Evolutionary conservation across 2,888 invertebrate genomes (phyloP).

Genomic region (Quadroppia sp.): DNA sequence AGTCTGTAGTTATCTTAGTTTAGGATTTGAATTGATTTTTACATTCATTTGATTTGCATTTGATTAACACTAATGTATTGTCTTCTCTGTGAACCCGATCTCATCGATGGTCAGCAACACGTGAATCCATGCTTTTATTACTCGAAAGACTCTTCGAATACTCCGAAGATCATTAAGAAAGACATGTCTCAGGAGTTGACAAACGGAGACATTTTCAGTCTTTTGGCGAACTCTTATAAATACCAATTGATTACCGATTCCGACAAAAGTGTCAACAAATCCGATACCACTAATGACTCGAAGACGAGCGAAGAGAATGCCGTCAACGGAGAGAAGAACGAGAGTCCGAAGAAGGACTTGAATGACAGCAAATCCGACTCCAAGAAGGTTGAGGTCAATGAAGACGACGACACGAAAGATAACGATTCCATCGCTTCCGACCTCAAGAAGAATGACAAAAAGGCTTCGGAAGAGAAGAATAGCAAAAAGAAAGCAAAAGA

Average conservation of each 20-base stretch:
- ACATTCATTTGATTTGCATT: background rate
- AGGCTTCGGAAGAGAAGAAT: constrained; percentile 20
- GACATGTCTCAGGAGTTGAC: constrained; percentile 52
- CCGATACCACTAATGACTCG: constrained; percentile 22
- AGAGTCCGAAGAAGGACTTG: background rate
- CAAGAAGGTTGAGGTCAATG: constrained; percentile 23
- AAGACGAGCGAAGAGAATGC: background rate
- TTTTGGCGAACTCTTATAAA: constrained; percentile 52
- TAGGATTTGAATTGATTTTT: constrained; percentile 21
- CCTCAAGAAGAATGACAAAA: constrained; percentile 39
- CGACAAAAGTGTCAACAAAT: constrained; percentile 19
- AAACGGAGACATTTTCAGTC: constrained; percentile 53
- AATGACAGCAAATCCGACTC: constrained; percentile 32
- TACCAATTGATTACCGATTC: constrained; percentile 50
- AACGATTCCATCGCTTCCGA: constrained; percentile 37
- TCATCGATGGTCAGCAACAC: constrained; percentile 51
- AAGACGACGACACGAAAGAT: constrained; percentile 39
- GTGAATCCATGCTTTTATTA: constrained; percentile 54
- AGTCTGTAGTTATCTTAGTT: constrained; percentile 42
- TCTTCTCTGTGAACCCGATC: background rate
- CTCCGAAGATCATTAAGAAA: constrained; percentile 51
- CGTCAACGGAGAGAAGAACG: constrained; percentile 3
- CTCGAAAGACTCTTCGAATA: constrained; percentile 48
- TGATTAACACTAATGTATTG: constrained; percentile 7
- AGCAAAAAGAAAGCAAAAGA: background rate